Base-by-base conservation (phyloP, 2,113 vertebrate genomes). In the Rhabdomys dilectus region DNA sequence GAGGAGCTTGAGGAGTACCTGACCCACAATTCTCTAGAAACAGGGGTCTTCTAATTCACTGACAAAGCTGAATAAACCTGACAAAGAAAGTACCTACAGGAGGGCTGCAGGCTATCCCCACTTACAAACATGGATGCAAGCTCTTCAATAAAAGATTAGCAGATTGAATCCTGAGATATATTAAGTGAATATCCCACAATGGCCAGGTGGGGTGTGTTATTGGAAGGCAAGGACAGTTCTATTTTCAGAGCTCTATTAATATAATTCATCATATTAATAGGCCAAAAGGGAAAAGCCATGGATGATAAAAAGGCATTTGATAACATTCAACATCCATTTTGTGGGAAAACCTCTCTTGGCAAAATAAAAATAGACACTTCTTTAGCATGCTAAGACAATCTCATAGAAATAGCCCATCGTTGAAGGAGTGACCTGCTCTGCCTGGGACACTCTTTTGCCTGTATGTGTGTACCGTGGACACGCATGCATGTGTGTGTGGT, bases 221-320 rank as follows among this genome's bases (percentile, higher is more conserved):
- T 97, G 95, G 95, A 89, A 96, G 92, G 93, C 93, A 97, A 97
- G 96, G 97, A 96, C 97, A 97, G 68, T 97, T 96, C 97, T 97
- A 98, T 98, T 98, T 98, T 97, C 80, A 93, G 96, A 96, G 96
- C 94, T 97, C 96, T 91, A 96, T 97, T 98, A 97, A 97, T 98
- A 97, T 93, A 97, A 98, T 98, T 97, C 97, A 98, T 98, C 97
- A 98, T 97, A 97, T 97, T 97, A 98, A 97, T 97, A 97, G 97
- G 92, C 97, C 97, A 96, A 97, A 95, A 97, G 97, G 96, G 97
- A 97, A 96, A 97, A 97, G 36, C 68, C 62, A 39, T 2, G 51
- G 82, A 97, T 98, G 96, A 97, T 97, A 95, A 98, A 98, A 98
- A 97, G 96, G 94, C 93, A 97, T 93, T 97, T 97, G 96, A 97